Percentiles rank a stretch among this genome's conserved stretches.
These are phyloP conservation scores for Drosophila ochracea DNA, from an alignment of 2,888 invertebrate species.

Conservation along the genomic window DNA sequence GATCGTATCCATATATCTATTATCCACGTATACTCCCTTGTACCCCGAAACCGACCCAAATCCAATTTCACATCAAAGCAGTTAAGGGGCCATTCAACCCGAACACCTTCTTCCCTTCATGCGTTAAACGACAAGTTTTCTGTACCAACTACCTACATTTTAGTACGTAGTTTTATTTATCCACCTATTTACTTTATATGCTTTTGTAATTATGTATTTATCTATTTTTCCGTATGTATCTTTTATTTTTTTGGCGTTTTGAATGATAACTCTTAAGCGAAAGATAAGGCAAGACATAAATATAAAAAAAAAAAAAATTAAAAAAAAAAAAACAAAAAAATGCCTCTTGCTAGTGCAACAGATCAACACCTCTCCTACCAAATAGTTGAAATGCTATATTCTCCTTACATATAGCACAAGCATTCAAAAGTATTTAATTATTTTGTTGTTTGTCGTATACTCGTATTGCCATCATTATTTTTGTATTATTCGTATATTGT, in stretches of 20 bases:
- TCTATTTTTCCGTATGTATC: slow-evolving; percentile 61
- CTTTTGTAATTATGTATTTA: slow-evolving; percentile 78
- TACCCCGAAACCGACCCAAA: slow-evolving; percentile 27
- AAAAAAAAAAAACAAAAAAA: slow-evolving; percentile 30
- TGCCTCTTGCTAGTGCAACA: slow-evolving; percentile 80
- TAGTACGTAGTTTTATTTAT: slow-evolving; percentile 43
- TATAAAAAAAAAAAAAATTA: slow-evolving; percentile 31
- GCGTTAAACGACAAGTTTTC: slow-evolving; percentile 27
- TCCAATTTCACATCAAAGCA: slow-evolving; percentile 21
- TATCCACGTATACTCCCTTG: slow-evolving; percentile 3
- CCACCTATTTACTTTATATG: slow-evolving; percentile 56
- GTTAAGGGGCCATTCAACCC: slow-evolving; percentile 23
- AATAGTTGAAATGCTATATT: slow-evolving; percentile 46
- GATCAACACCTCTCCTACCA: slow-evolving; percentile 86
- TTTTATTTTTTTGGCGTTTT: slow-evolving; percentile 44
- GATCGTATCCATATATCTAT: slow-evolving; percentile 18
- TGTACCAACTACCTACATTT: slow-evolving; percentile 8
- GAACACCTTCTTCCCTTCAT: slow-evolving; percentile 6
- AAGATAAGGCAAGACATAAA: slow-evolving; percentile 17
- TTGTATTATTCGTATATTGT: slow-evolving; percentile 41
- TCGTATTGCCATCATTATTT: slow-evolving; percentile 41
- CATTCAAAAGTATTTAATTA: slow-evolving; percentile 40
- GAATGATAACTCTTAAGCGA: slow-evolving; percentile 66
- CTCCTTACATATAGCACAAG: slow-evolving; percentile 20
- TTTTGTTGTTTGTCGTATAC: slow-evolving; percentile 59